Base-by-base conservation (phyloP, 2,888 invertebrate species). In the Drymonia ruficornis region DNA sequence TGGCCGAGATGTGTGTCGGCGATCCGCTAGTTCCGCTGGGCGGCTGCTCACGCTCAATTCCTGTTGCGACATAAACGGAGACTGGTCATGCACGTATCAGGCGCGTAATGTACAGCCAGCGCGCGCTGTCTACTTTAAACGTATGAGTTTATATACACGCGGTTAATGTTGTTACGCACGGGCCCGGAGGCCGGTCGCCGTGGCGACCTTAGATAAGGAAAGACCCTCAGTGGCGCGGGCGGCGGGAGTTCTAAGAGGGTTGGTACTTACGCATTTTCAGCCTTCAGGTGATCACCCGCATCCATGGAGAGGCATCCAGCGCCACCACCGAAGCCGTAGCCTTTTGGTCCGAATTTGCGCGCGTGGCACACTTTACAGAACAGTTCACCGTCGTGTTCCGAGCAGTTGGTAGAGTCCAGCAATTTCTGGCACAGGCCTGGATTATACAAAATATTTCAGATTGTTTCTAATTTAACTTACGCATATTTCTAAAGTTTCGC, bases 291-390 rank as follows among this genome's bases (percentile, higher is more conserved):
- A 67, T 97, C 95, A 73, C 98, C 99, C 86, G 96, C 93, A 94
- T 99, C 99, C 98, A 98, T 99, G 91, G 97, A 98, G 82, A 99
- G 95, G 91, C 97, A 97, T 72, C 99, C 99, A 83, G 99, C 99
- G 80, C 99, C 99, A 84, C 98, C 98, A 76, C 99, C 99, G 91
- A 99, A 99, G 79, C 99, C 99, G 93, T 99, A 98, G 76, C 98
- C 98, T 93, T 98, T 99, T 77, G 99, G 99, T 86, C 99, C 99
- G 93, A 96, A 99, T 95, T 99, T 98, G 87, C 99, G 96, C 79
- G 96, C 99, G 92, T 99, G 99, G 95, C 99, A 99, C 83, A 95
- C 94, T 94, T 99, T 99, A 96, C 99, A 99, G 96, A 94, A 99
- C 77, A 99, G 95, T 93, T 98, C 97, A 83, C 97, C 97, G 84